These are phyloP conservation scores for Meliscaeva auricollis DNA, from an alignment of 2,888 invertebrate species.

Conservation along the genomic window DNA sequence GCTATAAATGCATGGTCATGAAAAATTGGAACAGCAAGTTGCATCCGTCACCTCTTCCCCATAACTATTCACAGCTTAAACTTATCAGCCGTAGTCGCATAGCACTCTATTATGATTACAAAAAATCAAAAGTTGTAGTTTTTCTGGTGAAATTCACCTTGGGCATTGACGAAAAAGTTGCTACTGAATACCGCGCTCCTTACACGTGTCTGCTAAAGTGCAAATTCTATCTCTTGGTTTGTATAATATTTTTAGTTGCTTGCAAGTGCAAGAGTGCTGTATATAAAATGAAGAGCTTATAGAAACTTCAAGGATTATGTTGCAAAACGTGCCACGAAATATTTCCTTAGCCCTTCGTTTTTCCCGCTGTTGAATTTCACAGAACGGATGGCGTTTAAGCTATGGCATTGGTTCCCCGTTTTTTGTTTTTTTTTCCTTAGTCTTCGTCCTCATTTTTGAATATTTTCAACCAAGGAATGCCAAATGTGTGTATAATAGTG, in stretches of 20 bases:
- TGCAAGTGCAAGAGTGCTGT: neutral
- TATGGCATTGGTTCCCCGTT: neutral
- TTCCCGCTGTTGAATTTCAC: slow-evolving; percentile 9
- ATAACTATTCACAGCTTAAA: no score
- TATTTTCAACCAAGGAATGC: slow-evolving; percentile 44
- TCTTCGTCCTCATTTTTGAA: slow-evolving; percentile 30
- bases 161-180: slow-evolving; percentile 20
- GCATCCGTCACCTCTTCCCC: no score
- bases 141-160: slow-evolving; percentile 8
- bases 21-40: no score
- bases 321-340: slow-evolving; percentile 68
- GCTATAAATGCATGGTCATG: no score
- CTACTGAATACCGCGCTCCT: neutral
- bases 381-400: slow-evolving; percentile 1
- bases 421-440: neutral
- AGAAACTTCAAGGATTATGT: slow-evolving; percentile 71
- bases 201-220: slow-evolving; percentile 12
- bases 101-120: neutral
- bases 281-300: slow-evolving; percentile 49
- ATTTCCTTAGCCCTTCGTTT: slow-evolving; percentile 46
- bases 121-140: no score
- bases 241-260: slow-evolving; percentile 8
- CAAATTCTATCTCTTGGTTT: slow-evolving; percentile 20
- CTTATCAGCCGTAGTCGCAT: no score
- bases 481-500: slow-evolving; percentile 37